Evolutionary conservation across 2,797 vertebrate species (phyloP).

Genomic region (Pelobates cultripes): DNA sequence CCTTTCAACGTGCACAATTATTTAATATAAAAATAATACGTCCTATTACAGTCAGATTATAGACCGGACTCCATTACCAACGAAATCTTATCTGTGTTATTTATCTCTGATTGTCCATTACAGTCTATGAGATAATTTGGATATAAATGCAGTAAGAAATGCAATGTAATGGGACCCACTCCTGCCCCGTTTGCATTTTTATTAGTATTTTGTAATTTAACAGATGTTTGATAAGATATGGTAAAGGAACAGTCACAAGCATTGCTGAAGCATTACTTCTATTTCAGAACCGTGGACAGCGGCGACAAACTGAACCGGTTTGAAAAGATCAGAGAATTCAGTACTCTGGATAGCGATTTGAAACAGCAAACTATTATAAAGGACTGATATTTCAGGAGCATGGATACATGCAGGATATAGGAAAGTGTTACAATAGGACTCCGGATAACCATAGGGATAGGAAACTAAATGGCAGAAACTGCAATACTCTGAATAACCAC

Average conservation of each 20-base stretch:
- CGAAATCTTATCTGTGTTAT: background rate
- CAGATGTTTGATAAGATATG: background rate
- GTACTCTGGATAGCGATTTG: too few species aligned
- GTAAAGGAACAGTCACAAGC: background rate
- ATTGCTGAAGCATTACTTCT: background rate
- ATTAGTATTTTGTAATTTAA: background rate
- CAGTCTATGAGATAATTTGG: background rate
- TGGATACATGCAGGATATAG: too few species aligned
- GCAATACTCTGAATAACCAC: too few species aligned
- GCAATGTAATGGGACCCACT: background rate
- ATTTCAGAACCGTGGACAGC: constrained; percentile 19
- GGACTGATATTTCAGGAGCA: too few species aligned
- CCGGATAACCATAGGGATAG: too few species aligned
- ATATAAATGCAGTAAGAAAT: background rate
- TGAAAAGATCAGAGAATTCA: too few species aligned
- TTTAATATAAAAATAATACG: background rate
- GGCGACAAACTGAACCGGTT: background rate
- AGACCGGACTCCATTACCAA: background rate
- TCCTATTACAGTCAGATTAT: background rate
- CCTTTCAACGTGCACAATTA: background rate
- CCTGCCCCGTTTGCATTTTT: background rate
- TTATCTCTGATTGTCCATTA: background rate
- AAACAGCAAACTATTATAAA: too few species aligned
- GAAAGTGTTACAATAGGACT: too few species aligned
- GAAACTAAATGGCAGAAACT: too few species aligned